Conservation (phyloP, 2,888 invertebrate genomes). For the Drosophila birchii region DNA sequence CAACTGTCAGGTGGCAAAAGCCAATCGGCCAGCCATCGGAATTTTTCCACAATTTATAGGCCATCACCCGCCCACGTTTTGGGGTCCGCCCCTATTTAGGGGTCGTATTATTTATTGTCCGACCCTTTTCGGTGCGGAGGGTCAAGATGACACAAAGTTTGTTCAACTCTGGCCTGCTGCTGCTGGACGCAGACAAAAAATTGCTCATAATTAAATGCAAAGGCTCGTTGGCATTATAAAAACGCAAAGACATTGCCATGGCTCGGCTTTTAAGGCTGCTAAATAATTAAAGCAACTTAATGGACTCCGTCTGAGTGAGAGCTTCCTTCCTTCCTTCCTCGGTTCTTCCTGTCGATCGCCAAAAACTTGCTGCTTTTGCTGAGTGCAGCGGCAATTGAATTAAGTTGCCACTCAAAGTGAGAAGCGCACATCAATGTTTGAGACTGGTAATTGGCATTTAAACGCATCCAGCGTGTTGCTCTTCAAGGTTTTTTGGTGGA, state of each 20-base stretch:
- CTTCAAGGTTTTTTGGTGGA: conserved; percentile 26
- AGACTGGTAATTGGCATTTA: conserved; percentile 62
- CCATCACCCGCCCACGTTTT: conserved; percentile 10
- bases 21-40: conserved; percentile 68
- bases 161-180: conserved; percentile 22
- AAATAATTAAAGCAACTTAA: conserved; percentile 77
- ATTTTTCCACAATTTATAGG: conserved; percentile 70
- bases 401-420: conserved; percentile 69
- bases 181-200: conserved; percentile 38
- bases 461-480: conserved; percentile 28
- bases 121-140: conserved; percentile 33
- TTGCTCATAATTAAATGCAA: conserved; percentile 75
- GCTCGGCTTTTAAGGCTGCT: conserved; percentile 75
- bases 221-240: conserved; percentile 69
- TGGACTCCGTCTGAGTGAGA: conserved; percentile 64
- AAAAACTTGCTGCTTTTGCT: conserved; percentile 62
- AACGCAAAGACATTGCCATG: conserved; percentile 53
- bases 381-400: conserved; percentile 77
- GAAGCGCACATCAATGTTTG: conserved; percentile 65
- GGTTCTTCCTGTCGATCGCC: conserved; percentile 36
- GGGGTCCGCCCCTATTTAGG: conserved; percentile 9
- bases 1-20: conserved; percentile 79
- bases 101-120: conserved; percentile 37
- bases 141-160: conserved; percentile 43
- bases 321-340: conserved; percentile 7